Evolutionary conservation across 2,113 vertebrate genomes (phyloP), one percentile per base, ranked within the genome.

Genomic region (Podarcis muralis): DNA sequence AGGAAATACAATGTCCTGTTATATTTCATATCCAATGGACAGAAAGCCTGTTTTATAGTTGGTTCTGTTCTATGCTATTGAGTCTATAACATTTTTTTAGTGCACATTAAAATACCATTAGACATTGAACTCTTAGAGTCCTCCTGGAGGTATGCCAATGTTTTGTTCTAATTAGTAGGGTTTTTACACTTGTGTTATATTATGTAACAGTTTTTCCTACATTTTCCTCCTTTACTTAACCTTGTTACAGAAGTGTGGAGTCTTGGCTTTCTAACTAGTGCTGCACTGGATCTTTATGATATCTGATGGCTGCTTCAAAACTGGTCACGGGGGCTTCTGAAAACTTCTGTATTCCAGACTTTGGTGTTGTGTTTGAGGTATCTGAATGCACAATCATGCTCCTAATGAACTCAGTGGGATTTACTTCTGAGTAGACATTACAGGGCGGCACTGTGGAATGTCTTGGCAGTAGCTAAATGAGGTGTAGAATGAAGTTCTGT

Each of bases 21-120:
- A 75, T 81, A 87, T 82, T 74, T 82, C 68, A 82, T 82, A 35
- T 48, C 57, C 83, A 82, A 80, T 80, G 43, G 40, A 5, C n/a
- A 71, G 65, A 80, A 69, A 69, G 65, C 35, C 79, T 65, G 57
- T 75, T 76, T 83, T 66, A 83, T 83, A 75, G 30, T 82, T 32
- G 35, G 35, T 65, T 82, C 43, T 76, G 27, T 22, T 81, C 30
- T 66, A 27, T 48, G 18, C 59, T 62, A 62, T 62, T 18, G 16
- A 15, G 18, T 62, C 59, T 62, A 83, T 22, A 37, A 76, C 66
- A 53, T 74, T 20, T 37, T 76, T 75, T 83, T 65, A 16, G 37
- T 32, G 27, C 37, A 66, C 35, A 83, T 9, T 65, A 82, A 87
- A 87, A 72, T 68, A 48, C 9, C 37, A 40, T 62, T 16, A 30